Evolutionary conservation across 1,140 invertebrate genomes (phyloP).

Genomic region (Drosophila pallidifrons): DNA sequence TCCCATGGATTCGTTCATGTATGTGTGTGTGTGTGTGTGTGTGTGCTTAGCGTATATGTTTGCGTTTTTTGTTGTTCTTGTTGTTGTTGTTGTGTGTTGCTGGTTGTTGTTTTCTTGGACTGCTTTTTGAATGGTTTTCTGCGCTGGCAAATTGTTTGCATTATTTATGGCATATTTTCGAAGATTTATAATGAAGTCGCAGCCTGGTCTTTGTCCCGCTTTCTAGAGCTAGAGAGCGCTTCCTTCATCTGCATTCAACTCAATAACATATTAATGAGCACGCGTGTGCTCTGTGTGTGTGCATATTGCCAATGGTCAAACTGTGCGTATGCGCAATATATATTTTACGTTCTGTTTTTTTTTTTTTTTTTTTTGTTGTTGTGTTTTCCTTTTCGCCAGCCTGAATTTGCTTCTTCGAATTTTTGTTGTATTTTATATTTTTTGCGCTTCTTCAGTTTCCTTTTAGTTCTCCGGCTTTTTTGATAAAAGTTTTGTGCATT

Average conservation of each 20-base stretch:
- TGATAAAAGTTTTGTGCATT: conserved; percentile 60
- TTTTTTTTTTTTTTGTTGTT: background rate
- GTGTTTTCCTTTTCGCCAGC: background rate
- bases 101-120: conserved; percentile 32
- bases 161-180: conserved; percentile 80
- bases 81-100: background rate
- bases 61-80: conserved; percentile 23
- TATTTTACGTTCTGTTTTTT: conserved; percentile 11
- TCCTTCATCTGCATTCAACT: conserved; percentile 51
- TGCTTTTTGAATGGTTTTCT: conserved; percentile 60
- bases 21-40: background rate
- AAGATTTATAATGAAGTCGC: conserved; percentile 80
- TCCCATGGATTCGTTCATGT: conserved; percentile 10
- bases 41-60: conserved; percentile 8
- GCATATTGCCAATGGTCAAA: conserved; percentile 38
- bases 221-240: conserved; percentile 19
- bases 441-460: background rate
- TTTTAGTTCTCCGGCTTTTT: conserved; percentile 31
- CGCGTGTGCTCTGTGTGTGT: conserved; percentile 11
- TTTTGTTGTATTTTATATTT: background rate
- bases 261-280: conserved; percentile 78
- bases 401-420: too few species aligned
- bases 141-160: conserved; percentile 74
- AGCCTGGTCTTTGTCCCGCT: conserved; percentile 29
- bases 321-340: conserved; percentile 54